These are phyloP conservation scores for Lithobates pipiens DNA, from an alignment of 2,797 vertebrate species.

Conservation along the genomic window DNA sequence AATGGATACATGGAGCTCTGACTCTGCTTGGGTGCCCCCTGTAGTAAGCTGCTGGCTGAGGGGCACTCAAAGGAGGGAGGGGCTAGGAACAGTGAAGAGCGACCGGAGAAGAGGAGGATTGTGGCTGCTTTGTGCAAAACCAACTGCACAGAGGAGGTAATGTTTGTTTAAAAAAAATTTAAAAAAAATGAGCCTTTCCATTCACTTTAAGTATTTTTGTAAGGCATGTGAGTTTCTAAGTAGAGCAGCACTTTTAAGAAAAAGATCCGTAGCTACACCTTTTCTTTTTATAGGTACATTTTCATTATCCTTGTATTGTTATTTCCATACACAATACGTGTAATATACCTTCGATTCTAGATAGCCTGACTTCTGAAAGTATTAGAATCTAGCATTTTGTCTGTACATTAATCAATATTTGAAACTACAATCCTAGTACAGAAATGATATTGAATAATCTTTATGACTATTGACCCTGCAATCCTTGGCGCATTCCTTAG, in stretches of 20 bases:
- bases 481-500: background rate
- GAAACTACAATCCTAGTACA: background rate
- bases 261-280: background rate
- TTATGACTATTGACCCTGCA: conserved; percentile 21
- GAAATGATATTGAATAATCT: conserved; percentile 19
- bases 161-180: too few species aligned
- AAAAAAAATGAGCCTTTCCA: too few species aligned
- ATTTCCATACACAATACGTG: background rate
- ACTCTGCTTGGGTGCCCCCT: too few species aligned
- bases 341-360: background rate
- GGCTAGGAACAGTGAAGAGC: too few species aligned
- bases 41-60: too few species aligned
- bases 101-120: too few species aligned
- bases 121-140: too few species aligned
- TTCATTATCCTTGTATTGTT: background rate
- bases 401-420: background rate
- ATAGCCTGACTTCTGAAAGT: background rate
- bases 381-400: conserved; percentile 6
- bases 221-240: background rate
- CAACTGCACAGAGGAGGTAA: too few species aligned
- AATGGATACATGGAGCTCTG: too few species aligned
- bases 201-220: background rate
- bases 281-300: background rate
- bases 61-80: too few species aligned
- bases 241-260: background rate